Conservation (phyloP, 2,888 invertebrate species). For the Orchesellides sinensis region DNA sequence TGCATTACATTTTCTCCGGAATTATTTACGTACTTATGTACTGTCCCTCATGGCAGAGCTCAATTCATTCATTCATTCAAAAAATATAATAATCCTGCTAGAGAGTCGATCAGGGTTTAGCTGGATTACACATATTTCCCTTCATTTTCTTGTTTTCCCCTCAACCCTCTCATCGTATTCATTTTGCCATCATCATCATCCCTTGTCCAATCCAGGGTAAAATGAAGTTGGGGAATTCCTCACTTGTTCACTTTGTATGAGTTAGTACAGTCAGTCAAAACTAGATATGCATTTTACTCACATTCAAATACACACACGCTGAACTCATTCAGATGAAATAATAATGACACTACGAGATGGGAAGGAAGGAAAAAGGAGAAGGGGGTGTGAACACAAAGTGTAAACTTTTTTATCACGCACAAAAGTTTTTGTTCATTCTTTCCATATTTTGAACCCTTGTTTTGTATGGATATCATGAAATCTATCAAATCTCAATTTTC, state of each 20-base stretch:
- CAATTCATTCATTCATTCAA: no score
- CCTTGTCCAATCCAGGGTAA: constrained; percentile 47
- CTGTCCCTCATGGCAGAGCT: no score
- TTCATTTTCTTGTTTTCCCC: background rate
- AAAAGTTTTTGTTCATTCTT: background rate
- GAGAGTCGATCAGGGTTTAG: constrained; percentile 23
- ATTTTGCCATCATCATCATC: constrained; percentile 1
- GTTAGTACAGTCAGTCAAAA: constrained; percentile 30
- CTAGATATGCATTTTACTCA: background rate
- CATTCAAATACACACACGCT: no score
- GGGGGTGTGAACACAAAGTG: constrained; percentile 49
- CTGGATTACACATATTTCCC: background rate
- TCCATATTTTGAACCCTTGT: constrained; percentile 7
- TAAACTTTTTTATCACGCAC: constrained; percentile 10
- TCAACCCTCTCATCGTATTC: constrained; percentile 7
- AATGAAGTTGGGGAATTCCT: constrained; percentile 59
- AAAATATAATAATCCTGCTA: no score
- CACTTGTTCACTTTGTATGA: background rate
- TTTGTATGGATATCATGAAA: constrained; percentile 33
- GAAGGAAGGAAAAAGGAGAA: background rate
- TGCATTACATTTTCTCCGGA: background rate
- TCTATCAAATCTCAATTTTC: constrained; percentile 56
- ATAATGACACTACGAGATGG: background rate
- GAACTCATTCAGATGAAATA: constrained; percentile 32
- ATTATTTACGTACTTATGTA: no score